Percentiles rank a stretch among this genome's conserved stretches.
Conservation (phyloP, 2,888 invertebrate genomes). For the Tipula vernalis region DNA sequence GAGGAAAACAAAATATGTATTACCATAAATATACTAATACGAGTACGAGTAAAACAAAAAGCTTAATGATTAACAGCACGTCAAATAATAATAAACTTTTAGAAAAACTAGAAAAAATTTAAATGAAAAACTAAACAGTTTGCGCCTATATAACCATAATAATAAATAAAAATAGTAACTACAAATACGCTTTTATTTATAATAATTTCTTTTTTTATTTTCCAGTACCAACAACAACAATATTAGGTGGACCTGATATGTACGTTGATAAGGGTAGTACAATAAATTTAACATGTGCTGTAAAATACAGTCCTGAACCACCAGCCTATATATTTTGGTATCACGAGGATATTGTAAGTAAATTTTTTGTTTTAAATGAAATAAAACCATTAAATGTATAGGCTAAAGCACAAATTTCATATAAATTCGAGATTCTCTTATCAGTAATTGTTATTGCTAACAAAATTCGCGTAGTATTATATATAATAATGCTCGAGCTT, state of each 20-base stretch:
- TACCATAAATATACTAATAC: background rate
- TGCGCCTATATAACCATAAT: background rate
- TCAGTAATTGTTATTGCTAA: background rate
- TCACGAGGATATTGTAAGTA: constrained; percentile 83
- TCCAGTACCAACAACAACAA: constrained; percentile 66
- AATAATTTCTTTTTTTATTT: constrained; percentile 11
- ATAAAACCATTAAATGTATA: background rate
- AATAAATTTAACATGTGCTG: constrained; percentile 71
- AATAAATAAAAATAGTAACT: background rate
- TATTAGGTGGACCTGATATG: constrained; percentile 65
- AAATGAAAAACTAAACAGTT: background rate
- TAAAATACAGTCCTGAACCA: constrained; percentile 69
- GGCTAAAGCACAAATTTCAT: background rate
- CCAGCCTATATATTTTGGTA: constrained; percentile 92
- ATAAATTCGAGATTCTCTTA: background rate
- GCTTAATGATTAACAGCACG: background rate
- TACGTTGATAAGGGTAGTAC: constrained; percentile 73
- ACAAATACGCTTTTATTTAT: constrained; percentile 22
- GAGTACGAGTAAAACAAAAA: background rate
- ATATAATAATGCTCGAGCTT: background rate
- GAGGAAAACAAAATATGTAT: background rate
- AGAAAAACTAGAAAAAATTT: background rate
- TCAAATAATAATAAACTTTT: background rate
- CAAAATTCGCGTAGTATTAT: background rate
- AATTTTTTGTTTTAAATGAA: background rate